Evolutionary conservation across 1,140 invertebrate genomes (phyloP), one percentile per base, ranked within the genome.

Genomic region (Sogatella furcifera): DNA sequence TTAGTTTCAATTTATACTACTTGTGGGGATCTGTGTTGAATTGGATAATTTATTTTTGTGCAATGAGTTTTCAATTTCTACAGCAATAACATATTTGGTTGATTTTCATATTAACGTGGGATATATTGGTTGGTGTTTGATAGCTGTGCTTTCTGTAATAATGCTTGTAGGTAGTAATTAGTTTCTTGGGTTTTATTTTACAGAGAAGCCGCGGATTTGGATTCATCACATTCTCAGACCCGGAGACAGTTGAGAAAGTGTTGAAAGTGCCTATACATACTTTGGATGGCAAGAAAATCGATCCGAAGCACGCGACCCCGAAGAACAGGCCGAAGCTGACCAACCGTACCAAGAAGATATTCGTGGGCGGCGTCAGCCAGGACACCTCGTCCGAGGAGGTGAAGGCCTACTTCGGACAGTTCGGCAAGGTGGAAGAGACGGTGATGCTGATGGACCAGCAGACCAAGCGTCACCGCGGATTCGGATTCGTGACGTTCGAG

Each of bases 371-470:
- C 42, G 90, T 95, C 21, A 90, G 89, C 59, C 91, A 94, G 72
- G 90, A 94, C 73, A 94, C 90, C 0, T 90, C 88, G 28, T 86
- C 88, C 55, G 90, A 94, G 46, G 91, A 95, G 73, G 90, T 95
- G 0, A 90, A 92, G 74, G 86, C 86, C 17, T 94, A 93, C 74
- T 95, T 94, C 78, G 85, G 84, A 66, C 90, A 93, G 74, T 95
- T 92, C 72, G 91, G 91, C 13, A 90, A 90, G 72, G 90, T 92
- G 17, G 90, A 92, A 71, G 92, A 94, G 71, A 90, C 90, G 15
- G 90, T 94, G 11, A 93, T 94, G 90, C 80, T 94, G 65, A 94
- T 94, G 90, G 92, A 94, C 73, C 90, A 94, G 74, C 90, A 93
- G 73, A 95, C 91, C 9, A 93, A 92, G 70, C 83, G 90, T 42